phyloP scores from a whole-genome alignment of 2,113 vertebrate species.

The Pan troglodytes region NHGRI_mPanTro3-v2.1_pri NC_072410.2:73771501-73772000 shows the following conservation, averaged over 20 bases:
- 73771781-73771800: not conserved
- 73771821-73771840: not conserved
- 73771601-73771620: not conserved
- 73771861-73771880: slow-evolving; percentile 1
- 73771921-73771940: not conserved
- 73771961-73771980: not conserved
- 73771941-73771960: not conserved
- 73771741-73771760: not conserved
- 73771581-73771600: not conserved
- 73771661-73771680: not conserved
- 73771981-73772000: not conserved
- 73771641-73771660: not conserved
- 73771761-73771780: not conserved
- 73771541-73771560: not conserved
- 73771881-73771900: not conserved
- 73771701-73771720: not conserved
- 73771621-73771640: not conserved
- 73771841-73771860: not conserved
- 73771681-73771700: not conserved
- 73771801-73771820: not conserved
- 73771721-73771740: not conserved
- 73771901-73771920: not conserved
- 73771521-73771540: not conserved
- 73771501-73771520: not conserved
- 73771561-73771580: not conserved